Evolutionary conservation across 2,113 vertebrate species (phyloP).

Genomic region (Megalops atlanticus): DNA sequence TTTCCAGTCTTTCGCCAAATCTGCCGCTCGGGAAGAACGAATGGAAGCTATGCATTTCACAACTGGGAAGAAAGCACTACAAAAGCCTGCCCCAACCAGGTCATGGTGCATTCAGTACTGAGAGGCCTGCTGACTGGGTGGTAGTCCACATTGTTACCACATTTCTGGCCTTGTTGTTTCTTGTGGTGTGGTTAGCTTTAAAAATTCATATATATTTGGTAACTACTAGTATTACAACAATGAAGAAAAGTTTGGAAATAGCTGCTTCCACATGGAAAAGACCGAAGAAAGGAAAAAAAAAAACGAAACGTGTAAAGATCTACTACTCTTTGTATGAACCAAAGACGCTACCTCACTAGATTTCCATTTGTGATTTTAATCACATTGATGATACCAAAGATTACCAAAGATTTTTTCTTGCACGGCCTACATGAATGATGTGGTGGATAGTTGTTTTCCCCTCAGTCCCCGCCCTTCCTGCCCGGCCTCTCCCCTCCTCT

Average conservation of each 20-base stretch:
- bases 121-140: slow-evolving; percentile 64
- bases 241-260: slow-evolving; percentile 81
- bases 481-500: slow-evolving; percentile 56
- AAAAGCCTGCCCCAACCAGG: slow-evolving; percentile 70
- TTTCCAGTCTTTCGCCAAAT: not conserved
- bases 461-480: slow-evolving; percentile 43
- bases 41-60: slow-evolving; percentile 90
- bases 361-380: slow-evolving; percentile 99
- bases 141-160: slow-evolving; percentile 54
- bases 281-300: slow-evolving; percentile 54
- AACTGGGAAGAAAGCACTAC: slow-evolving; percentile 97
- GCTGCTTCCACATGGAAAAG: slow-evolving; percentile 76
- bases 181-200: slow-evolving; percentile 88
- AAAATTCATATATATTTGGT: slow-evolving; percentile 62
- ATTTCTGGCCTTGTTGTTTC: slow-evolving; percentile 78
- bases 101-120: slow-evolving; percentile 72
- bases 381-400: slow-evolving; percentile 99
- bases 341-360: slow-evolving; percentile 99
- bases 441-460: slow-evolving; percentile 76
- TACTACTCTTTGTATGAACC: slow-evolving; percentile 98
- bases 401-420: slow-evolving; percentile 95
- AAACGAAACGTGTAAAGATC: slow-evolving; percentile 84
- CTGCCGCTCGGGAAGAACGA: slow-evolving; percentile 16
- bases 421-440: slow-evolving; percentile 86
- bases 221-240: slow-evolving; percentile 77